Conservation (phyloP, 2,797 vertebrate species). For the Eremophila alpestris region DNA sequence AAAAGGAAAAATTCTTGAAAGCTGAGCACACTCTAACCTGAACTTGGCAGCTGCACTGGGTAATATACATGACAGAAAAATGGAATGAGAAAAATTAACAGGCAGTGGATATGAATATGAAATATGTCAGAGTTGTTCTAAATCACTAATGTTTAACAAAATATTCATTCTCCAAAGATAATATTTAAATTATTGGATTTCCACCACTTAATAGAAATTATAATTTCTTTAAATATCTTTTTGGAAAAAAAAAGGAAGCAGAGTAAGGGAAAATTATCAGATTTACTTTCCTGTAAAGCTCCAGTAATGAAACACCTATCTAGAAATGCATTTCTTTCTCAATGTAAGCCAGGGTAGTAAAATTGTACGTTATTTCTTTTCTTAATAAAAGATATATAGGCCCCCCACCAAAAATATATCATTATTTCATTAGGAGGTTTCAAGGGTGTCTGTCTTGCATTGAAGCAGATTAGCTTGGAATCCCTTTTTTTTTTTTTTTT, state of each 20-base stretch:
- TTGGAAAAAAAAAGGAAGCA: neutral
- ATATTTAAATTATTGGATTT: neutral
- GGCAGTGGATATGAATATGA: neutral
- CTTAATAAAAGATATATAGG: neutral
- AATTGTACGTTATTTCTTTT: neutral
- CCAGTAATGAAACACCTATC: neutral
- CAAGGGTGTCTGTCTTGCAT: neutral
- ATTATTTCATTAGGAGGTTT: neutral
- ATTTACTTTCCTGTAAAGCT: neutral
- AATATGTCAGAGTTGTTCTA: neutral
- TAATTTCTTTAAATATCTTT: neutral
- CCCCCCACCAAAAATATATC: neutral
- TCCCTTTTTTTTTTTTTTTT: neutral
- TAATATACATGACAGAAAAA: slow-evolving; percentile 13
- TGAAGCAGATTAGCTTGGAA: neutral
- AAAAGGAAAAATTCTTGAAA: slow-evolving; percentile 28
- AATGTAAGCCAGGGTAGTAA: neutral
- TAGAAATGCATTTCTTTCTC: neutral
- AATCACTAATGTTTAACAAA: neutral
- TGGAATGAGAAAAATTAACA: slow-evolving; percentile 25
- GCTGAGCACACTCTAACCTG: neutral
- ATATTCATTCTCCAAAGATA: neutral
- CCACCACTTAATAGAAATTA: neutral
- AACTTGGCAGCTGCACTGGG: neutral
- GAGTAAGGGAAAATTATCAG: neutral